Conservation (phyloP, 2,888 invertebrate genomes). For the Ischnura elegans region DNA sequence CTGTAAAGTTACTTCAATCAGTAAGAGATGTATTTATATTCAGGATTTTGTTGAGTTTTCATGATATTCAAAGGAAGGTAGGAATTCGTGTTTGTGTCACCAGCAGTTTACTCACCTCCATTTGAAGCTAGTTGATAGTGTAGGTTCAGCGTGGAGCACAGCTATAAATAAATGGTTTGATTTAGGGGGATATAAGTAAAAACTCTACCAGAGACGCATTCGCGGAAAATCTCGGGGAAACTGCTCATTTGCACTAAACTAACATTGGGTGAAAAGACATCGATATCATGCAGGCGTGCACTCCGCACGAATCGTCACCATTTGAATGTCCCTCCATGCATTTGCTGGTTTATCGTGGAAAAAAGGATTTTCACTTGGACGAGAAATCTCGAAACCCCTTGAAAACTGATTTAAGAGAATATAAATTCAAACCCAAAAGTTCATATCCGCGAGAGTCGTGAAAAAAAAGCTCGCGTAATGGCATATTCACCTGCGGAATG, state of each 20-base stretch:
- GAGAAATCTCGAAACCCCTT: conserved; percentile 15
- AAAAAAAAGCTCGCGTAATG: conserved; percentile 14
- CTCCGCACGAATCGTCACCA: neutral
- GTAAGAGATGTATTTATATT: too few species aligned
- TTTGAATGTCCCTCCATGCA: neutral
- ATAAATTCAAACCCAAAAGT: conserved; percentile 31
- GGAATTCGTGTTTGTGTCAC: too few species aligned
- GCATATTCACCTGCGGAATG: conserved; percentile 2
- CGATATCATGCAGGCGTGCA: neutral
- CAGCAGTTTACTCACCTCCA: too few species aligned
- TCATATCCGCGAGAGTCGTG: conserved; percentile 12
- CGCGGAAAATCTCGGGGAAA: neutral
- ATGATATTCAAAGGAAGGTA: too few species aligned
- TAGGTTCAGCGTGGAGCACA: too few species aligned
- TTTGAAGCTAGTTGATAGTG: too few species aligned
- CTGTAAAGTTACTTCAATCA: too few species aligned
- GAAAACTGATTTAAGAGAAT: neutral
- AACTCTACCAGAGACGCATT: neutral
- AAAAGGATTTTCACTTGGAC: neutral
- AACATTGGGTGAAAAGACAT: neutral
- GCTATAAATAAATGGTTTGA: too few species aligned
- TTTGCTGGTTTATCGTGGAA: neutral
- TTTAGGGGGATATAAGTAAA: too few species aligned
- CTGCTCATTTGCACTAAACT: neutral
- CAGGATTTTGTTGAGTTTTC: too few species aligned